Evolutionary conservation across 2,797 vertebrate genomes (phyloP), one percentile per base, ranked within the genome.

Genomic region (Discoglossus pictus): DNA sequence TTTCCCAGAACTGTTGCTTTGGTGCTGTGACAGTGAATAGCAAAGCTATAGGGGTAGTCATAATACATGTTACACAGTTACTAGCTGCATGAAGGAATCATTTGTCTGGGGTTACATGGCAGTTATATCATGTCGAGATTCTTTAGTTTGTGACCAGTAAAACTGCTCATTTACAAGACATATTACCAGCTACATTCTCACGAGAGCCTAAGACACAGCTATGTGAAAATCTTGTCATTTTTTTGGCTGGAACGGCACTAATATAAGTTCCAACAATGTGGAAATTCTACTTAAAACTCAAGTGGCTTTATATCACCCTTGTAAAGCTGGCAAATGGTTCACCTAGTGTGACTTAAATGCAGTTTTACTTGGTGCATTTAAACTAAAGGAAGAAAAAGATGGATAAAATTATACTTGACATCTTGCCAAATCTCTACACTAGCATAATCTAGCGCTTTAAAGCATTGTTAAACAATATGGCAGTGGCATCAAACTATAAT

Each of bases 281-380:
- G 13, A 56, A 55, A 56, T 17, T 31, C 21, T 47, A 17, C 63
- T 43, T 60, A 17, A 42, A 15, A 51, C 17, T 59, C 23, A 59
- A 67, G 46, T 51, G 46, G 43, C 18, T 47, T 17, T 59, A 51
- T 42, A 67, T 59, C 34, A 67, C 54, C 25, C 43, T 66, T 66
- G 7, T 20, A 66, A 46, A 50, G 34, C 54, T 25, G 9, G 24
- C 31, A 67, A 25, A 59, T 59, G 54, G 27, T 67, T 13, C 11
- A 67, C 24, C 9, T 42, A 51, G 44, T 40, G 27, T n/a, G 51
- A 51, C 54, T 23, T 47, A 59, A 59, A 59, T 48, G 27, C 25
- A 17, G 3, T 47, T 43, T 67, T 59, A 52, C 11, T 20, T 50
- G 13, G 23, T 50, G 23, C 18, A 51, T 59, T 51, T 59, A 59